phyloP scores from a whole-genome alignment of 2,888 invertebrate genomes.

The Cryptosula pallasiana region DNA sequence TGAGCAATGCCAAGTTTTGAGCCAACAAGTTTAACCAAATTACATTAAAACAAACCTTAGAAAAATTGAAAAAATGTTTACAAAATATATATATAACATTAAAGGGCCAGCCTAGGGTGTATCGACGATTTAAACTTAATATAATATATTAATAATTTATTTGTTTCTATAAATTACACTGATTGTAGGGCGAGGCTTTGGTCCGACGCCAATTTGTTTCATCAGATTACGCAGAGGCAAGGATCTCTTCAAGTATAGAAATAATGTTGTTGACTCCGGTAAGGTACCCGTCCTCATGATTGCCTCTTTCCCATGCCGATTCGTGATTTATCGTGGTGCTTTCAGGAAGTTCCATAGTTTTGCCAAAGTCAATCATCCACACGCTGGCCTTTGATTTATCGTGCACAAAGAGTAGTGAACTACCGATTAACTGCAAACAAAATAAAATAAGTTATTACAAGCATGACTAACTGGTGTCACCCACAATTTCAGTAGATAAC shows the following conservation, averaged over 20 bases:
- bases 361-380: constrained; percentile 54
- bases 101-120: no score
- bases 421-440: constrained; percentile 47
- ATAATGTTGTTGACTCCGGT: constrained; percentile 86
- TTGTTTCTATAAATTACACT: neutral
- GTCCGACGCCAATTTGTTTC: no score
- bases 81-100: no score
- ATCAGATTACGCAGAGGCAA: neutral
- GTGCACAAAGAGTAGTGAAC: constrained; percentile 52
- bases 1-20: no score
- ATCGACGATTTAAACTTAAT: no score
- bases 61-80: no score
- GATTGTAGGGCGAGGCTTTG: neutral
- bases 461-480: no score
- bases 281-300: constrained; percentile 92
- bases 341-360: constrained; percentile 53
- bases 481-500: no score
- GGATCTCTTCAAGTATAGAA: constrained; percentile 63
- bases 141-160: constrained; percentile 2
- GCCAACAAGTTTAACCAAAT: no score
- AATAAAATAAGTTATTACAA: neutral
- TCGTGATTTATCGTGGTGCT: constrained; percentile 71
- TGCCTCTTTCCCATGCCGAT: constrained; percentile 80
- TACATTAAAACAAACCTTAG: no score
- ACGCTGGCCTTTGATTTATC: constrained; percentile 41